Base-by-base conservation (phyloP, 1,140 invertebrate genomes). In the Diabrotica virgifera region DNA sequence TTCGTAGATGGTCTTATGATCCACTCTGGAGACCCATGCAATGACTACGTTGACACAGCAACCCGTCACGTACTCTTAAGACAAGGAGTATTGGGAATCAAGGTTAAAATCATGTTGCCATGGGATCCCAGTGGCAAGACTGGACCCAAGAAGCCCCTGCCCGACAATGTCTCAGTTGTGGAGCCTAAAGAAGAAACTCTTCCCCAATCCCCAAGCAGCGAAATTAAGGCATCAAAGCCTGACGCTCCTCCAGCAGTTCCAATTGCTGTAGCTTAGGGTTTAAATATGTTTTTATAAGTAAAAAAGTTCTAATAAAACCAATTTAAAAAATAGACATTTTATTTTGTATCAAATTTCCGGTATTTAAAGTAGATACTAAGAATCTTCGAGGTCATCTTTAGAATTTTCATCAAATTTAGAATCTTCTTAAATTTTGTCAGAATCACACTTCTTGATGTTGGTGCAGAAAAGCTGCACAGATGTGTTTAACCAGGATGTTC, bases 1-100 rank as follows among this genome's bases (percentile, higher is more conserved):
- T 99, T 99, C 80, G 95, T 98, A 63, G 98, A 99, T 81, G 98
- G 98, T 62, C 85, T 99, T 24, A 99, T 99, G 97, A 99, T 99
- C 78, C 98, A 99, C 83, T 97, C 94, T 77, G 98, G 98, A 79
- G 95, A 99, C 79, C 97, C 98, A 35, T 95, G 93, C 74, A 96
- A 97, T 79, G 95, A 99, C 71, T 99, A 99, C 76, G 96, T 99
- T 12, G 96, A 99, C 78, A 94, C 92, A 36, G 98, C 98, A 63
- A 98, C 98, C 40, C 85, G 98, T 73, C 97, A 99, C 80, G 97
- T 99, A 14, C 85, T 99, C 67, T 87, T 99, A 12, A 86, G 97
- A 82, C 97, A 99, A 86, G 97, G 95, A 78, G 88, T 92, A 61
- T 82, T 91, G 71, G 87, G 90, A 71, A 90, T 99, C 76, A 98